Conservation (phyloP, 1,140 invertebrate species). For the Pseudoatta argentina region DNA sequence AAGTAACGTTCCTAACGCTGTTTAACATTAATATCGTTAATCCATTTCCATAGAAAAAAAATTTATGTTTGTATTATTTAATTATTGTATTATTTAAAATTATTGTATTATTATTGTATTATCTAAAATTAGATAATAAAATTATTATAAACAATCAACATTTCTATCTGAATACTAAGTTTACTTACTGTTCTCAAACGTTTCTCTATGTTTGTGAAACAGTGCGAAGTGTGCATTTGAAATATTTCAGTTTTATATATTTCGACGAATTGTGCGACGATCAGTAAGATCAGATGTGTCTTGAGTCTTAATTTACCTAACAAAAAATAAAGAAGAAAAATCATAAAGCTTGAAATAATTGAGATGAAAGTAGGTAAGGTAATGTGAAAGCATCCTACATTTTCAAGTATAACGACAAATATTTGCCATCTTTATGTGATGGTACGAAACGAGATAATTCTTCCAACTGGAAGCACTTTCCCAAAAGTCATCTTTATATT, state of each 20-base stretch:
- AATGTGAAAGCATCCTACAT: conserved; percentile 33
- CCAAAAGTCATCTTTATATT: neutral
- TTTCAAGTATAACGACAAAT: neutral
- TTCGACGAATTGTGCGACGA: neutral
- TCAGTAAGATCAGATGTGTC: neutral
- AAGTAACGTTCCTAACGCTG: too few species aligned
- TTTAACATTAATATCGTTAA: neutral
- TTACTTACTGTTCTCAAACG: neutral
- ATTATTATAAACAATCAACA: too few species aligned
- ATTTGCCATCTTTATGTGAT: neutral
- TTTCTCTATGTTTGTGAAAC: too few species aligned
- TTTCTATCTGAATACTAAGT: neutral
- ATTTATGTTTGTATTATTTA: neutral
- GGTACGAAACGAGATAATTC: too few species aligned
- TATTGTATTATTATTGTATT: too few species aligned
- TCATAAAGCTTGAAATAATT: neutral
- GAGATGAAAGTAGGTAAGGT: conserved; percentile 47
- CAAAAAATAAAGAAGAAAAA: neutral
- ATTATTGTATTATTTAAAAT: too few species aligned
- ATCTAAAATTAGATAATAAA: neutral
- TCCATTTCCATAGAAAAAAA: neutral
- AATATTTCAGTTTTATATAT: neutral
- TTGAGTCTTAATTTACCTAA: neutral
- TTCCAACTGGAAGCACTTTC: too few species aligned
- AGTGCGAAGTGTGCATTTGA: too few species aligned